Base-by-base conservation (phyloP, 2,113 vertebrate genomes). In the Xenopus laevis region DNA sequence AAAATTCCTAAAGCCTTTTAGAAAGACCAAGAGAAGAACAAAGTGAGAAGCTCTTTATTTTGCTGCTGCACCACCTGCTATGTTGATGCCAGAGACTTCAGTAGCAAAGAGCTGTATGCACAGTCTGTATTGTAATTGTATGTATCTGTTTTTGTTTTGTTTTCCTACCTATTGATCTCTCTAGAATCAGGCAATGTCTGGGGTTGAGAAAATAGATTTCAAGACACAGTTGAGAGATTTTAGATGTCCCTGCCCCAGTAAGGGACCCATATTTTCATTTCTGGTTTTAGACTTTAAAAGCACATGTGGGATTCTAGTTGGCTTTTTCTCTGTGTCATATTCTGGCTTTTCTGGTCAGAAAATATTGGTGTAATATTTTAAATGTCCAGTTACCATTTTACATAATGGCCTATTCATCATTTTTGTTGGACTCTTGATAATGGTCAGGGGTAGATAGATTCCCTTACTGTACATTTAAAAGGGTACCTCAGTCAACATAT, bases 51-150 rank as follows among this genome's bases (percentile, higher is more conserved):
- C 72, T 66, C 17, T 20, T 33, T 67, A 47, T 50, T 64, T 62
- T 75, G 72, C 65, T 75, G 23, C 72, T 75, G 72, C 45, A 75
- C 23, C 53, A 61, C 65, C 65, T 62, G 64, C 64, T 59, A 60
- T 68, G 10, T 40, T 27, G 59, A 75, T 75, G 27, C 65, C 65
- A 74, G 72, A 74, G 72, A 74, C 72, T 74, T 67, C 64, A 74
- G 72, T 53, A 75, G 72, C 72, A 68, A 61, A 68, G 65, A 53
- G 72, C 72, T 75, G 52, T 68, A 75, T 75, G 45, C 72, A 62
- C 72, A 15, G 45, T 75, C 67, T 75, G 72, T 75, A 75, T 65
- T 75, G 72, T 75, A 75, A 68, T 59, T 75, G 65, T 74, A 59
- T 74, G 72, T 75, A 75, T 68, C 45, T 57, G 33, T 75, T 60